phyloP scores from a whole-genome alignment of 1,140 invertebrate genomes.

The Pogonognathellus flavescens region DNA sequence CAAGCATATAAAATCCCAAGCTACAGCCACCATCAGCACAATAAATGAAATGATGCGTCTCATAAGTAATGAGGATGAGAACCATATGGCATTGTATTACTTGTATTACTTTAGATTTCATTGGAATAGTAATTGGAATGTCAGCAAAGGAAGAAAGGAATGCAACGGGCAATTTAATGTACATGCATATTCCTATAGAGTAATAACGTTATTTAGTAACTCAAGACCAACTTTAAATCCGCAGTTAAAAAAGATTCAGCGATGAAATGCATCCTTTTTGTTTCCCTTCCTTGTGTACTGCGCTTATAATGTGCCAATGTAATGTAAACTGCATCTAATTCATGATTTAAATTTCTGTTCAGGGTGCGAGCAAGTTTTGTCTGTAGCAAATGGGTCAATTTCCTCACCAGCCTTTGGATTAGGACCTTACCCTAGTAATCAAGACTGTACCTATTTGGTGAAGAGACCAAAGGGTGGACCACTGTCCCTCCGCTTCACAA shows the following conservation, averaged over 20 bases:
- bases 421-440: conserved; percentile 89
- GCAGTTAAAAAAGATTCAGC: background rate
- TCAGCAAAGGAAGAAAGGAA: background rate
- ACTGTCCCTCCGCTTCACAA: conserved; percentile 87
- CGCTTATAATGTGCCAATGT: background rate
- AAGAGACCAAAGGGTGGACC: conserved; percentile 85
- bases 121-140: background rate
- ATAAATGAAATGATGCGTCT: conserved; percentile 35
- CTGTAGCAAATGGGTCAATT: conserved; percentile 74
- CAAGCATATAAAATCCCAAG: background rate
- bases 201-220: background rate
- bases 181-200: background rate
- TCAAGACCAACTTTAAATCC: background rate
- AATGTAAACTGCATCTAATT: conserved; percentile 41
- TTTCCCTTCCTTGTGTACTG: background rate
- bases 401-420: conserved; percentile 89
- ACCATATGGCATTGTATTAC: conserved; percentile 31
- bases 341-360: conserved; percentile 24
- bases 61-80: conserved; percentile 36
- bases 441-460: conserved; percentile 91
- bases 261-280: background rate
- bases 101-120: conserved; percentile 20
- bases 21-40: background rate
- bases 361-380: conserved; percentile 67
- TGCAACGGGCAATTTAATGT: conserved; percentile 17